Base-by-base conservation (phyloP, 2,888 invertebrate genomes). In the Latrodectus hesperus region DNA sequence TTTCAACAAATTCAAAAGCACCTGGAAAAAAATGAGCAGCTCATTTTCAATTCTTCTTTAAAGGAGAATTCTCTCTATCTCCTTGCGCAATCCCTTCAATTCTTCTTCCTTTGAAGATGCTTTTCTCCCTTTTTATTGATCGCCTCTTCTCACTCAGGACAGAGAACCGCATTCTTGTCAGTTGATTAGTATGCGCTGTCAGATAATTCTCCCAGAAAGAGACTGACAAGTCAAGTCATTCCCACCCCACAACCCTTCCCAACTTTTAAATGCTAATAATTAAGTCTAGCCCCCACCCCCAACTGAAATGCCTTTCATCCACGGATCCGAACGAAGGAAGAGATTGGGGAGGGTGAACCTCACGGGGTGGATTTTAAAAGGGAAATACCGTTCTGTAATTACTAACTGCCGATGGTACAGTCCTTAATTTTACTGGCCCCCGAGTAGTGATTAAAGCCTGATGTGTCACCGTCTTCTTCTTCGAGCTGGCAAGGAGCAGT, bases 171-270 rank as follows among this genome's bases (percentile, higher is more conserved):
- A 86, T 86, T 86, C 86, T 68, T 81, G 86, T 86, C 86, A 86
- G 52, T 86, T 86, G 86, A 86, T 86, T 86, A 86, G 86, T 86
- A 86, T 86, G 75, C 86, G 71, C 81, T 86, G 86, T 86, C 86
- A 86, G 49, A 51, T 53, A 72, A 70, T 16, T n/a, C 60, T n/a
- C 60, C 60, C 85, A 49, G 75, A 80, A 76, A 80, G 85, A 80
- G 80, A 86, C 76, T 86, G 85, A 85, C 81, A 86, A 81, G 84
- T 71, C 80, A 81, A 67, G 72, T 76, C 74, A 72, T 60, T 60
- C 60, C 60, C 60, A 12, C n/a, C 76, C 12, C 12, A 60, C 60
- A 60, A 12, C 60, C 74, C 81, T 38, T 38, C 38, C 38, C 38
- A 38, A 38, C 76, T 60, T 81, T 76, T 86, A 86, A 86, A 86